These are phyloP conservation scores for Dinocampus coccinellae DNA, from an alignment of 2,888 invertebrate species.

Conservation along the genomic window DNA sequence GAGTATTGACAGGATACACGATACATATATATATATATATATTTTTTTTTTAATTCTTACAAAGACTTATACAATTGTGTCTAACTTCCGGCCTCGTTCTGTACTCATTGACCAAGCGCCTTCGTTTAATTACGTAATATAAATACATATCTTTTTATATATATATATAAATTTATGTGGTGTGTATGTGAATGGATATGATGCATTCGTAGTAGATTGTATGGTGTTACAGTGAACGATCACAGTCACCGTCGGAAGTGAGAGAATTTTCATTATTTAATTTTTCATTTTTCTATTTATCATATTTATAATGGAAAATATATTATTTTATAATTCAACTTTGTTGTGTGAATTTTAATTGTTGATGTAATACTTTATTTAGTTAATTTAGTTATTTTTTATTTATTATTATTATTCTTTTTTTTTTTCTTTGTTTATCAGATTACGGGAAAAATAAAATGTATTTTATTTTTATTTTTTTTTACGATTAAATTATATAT, in stretches of 20 bases:
- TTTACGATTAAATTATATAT: too few species aligned
- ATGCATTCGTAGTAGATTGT: too few species aligned
- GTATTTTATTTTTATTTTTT: too few species aligned
- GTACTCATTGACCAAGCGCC: constrained; percentile 37
- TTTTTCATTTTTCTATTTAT: too few species aligned
- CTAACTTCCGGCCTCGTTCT: constrained; percentile 47
- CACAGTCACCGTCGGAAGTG: constrained; percentile 49
- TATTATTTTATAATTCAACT: background rate
- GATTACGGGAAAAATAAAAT: too few species aligned
- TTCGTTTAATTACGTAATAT: constrained; percentile 52
- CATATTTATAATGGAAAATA: too few species aligned
- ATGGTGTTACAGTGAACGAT: constrained; percentile 55
- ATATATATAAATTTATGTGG: too few species aligned
- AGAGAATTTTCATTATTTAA: constrained; percentile 34
- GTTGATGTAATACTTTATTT: background rate
- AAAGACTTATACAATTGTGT: constrained; percentile 21
- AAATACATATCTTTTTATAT: constrained; percentile 47
- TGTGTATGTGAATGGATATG: too few species aligned
- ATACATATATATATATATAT: background rate
- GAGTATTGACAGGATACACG: background rate
- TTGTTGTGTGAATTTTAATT: background rate
- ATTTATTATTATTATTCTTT: background rate
- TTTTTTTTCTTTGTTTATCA: too few species aligned
- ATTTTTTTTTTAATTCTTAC: background rate
- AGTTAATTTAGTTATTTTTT: background rate